Evolutionary conservation across 2,113 vertebrate species (phyloP).

Genomic region (Nycticryphes semicollaris): DNA sequence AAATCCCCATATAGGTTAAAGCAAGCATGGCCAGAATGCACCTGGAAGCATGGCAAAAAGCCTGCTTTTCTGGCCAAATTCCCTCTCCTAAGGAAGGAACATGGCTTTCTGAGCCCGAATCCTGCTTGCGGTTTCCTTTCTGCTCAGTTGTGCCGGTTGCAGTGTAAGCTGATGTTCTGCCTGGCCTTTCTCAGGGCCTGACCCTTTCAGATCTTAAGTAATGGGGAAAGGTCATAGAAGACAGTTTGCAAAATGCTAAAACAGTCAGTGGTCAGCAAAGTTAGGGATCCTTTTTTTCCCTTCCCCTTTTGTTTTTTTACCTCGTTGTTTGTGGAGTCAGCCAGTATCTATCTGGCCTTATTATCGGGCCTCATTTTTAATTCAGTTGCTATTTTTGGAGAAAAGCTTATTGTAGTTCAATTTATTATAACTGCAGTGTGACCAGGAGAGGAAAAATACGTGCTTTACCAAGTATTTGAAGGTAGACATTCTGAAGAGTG

Average conservation of each 20-base stretch:
- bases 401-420: neutral
- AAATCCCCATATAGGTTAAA: neutral
- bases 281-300: neutral
- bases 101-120: neutral
- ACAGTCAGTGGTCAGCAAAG: neutral
- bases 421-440: neutral
- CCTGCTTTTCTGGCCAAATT: neutral
- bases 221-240: neutral
- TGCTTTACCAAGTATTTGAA: neutral
- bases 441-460: neutral
- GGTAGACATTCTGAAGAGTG: neutral
- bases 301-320: accelerated
- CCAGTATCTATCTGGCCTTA: neutral
- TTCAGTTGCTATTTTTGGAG: neutral
- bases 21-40: neutral
- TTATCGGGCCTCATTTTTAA: neutral
- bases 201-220: neutral
- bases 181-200: neutral
- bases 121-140: neutral
- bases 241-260: neutral
- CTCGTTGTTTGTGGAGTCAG: neutral
- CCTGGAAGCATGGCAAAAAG: neutral
- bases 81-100: neutral
- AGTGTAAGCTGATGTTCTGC: neutral
- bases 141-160: neutral